Percentiles rank a stretch among this genome's conserved stretches.
phyloP scores from a whole-genome alignment of 1,140 invertebrate genomes.

The Thereuonema tuberculata region DNA sequence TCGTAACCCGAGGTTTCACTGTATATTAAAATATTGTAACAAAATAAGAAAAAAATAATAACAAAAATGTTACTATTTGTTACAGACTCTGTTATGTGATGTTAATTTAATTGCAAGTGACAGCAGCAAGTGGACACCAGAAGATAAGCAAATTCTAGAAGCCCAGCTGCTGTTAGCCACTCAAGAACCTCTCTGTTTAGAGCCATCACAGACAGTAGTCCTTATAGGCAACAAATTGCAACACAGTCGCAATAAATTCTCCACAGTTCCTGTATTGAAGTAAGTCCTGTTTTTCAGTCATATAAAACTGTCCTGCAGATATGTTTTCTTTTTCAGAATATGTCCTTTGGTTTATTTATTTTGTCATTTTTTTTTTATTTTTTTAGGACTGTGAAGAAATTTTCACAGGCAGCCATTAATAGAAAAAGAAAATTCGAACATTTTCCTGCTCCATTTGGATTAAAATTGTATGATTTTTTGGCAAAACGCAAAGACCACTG shows the following conservation, averaged over 20 bases:
- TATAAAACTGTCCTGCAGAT: not conserved
- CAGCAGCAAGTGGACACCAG: constrained; percentile 51
- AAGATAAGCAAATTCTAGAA: constrained; percentile 64
- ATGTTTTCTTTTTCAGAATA: constrained; percentile 9
- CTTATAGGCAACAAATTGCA: constrained; percentile 55
- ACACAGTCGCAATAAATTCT: constrained; percentile 55
- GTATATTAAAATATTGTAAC: too few relatives aligned
- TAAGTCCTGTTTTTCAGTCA: constrained; percentile 24
- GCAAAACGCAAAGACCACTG: constrained; percentile 24
- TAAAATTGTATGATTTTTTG: constrained; percentile 54
- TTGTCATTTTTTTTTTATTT: not conserved
- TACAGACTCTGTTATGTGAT: constrained; percentile 57
- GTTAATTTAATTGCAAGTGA: constrained; percentile 50
- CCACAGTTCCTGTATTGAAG: constrained; percentile 53
- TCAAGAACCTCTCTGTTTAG: constrained; percentile 67
- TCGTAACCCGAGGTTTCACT: too few relatives aligned
- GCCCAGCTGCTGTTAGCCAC: constrained; percentile 67
- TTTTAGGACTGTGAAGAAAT: constrained; percentile 27
- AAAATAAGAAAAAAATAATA: too few relatives aligned
- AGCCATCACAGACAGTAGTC: constrained; percentile 64
- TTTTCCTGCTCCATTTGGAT: constrained; percentile 56
- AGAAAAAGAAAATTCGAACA: constrained; percentile 75
- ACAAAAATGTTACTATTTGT: too few relatives aligned
- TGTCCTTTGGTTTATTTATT: not conserved
- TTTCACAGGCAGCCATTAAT: constrained; percentile 45